Evolutionary conservation across 2,888 invertebrate species (phyloP).

Genomic region (Caenorhabditis japonica): DNA sequence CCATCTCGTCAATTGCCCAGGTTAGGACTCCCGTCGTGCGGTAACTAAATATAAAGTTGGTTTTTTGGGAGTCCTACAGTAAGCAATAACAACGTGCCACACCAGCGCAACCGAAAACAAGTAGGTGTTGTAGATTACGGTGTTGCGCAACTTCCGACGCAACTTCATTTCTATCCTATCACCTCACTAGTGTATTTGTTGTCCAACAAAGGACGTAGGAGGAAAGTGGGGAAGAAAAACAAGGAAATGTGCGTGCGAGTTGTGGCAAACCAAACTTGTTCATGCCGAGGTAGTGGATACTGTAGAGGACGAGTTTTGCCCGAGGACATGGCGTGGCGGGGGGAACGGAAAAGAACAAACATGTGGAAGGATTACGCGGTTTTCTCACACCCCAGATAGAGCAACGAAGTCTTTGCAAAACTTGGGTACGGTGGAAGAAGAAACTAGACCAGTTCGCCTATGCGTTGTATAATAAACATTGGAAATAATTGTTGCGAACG

Average conservation of each 20-base stretch:
- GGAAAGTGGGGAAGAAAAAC: constrained; percentile 19
- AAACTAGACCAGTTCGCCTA: too few species aligned
- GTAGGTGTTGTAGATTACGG: constrained; percentile 46
- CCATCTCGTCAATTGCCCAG: constrained; percentile 24
- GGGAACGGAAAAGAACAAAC: constrained; percentile 44
- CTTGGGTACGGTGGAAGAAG: too few species aligned
- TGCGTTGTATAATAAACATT: not conserved
- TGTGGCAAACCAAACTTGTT: constrained; percentile 35
- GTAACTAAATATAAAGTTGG: constrained; percentile 24
- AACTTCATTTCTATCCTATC: constrained; percentile 30
- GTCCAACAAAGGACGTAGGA: constrained; percentile 35
- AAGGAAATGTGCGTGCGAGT: constrained; percentile 18
- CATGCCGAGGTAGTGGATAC: constrained; percentile 15
- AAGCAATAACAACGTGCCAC: constrained; percentile 17
- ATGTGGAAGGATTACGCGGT: constrained; percentile 41
- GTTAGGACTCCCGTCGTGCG: constrained; percentile 32
- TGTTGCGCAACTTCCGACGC: constrained; percentile 48
- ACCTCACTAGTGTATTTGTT: constrained; percentile 31
- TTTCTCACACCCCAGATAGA: too few species aligned
- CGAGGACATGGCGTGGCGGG: too few species aligned
- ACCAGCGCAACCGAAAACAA: constrained; percentile 1
- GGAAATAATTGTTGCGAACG: constrained; percentile 44
- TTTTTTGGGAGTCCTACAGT: not conserved
- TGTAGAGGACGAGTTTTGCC: constrained; percentile 44
- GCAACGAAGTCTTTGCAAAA: too few species aligned